Percentiles rank a stretch among this genome's conserved stretches.
These are phyloP conservation scores for Phycodurus eques DNA, from an alignment of 2,113 vertebrate species.

Conservation along the genomic window DNA sequence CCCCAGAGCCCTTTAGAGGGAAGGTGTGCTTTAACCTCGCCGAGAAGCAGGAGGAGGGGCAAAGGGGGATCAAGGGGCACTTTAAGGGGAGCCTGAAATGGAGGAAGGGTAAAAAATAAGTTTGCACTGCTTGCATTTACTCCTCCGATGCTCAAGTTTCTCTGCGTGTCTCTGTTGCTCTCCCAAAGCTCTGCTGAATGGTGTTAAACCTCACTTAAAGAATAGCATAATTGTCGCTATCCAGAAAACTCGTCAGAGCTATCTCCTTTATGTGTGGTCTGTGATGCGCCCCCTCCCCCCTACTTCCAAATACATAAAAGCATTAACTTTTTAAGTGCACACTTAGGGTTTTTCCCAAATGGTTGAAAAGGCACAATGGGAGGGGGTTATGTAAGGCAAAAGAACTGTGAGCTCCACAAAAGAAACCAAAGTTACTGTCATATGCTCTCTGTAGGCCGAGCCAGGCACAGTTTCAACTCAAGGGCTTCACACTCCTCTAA, in stretches of 20 bases:
- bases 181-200: constrained; percentile 38
- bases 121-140: constrained; percentile 48
- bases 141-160: constrained; percentile 24
- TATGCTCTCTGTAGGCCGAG: constrained; percentile 67
- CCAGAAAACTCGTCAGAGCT: constrained; percentile 72
- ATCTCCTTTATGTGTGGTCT: constrained; percentile 81
- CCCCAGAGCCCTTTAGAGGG: constrained; percentile 81
- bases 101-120: constrained; percentile 63
- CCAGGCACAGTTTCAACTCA: constrained; percentile 65
- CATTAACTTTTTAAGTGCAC: constrained; percentile 69
- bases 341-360: constrained; percentile 69
- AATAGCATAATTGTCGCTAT: constrained; percentile 60
- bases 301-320: constrained; percentile 64
- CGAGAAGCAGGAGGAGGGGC: constrained; percentile 76
- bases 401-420: constrained; percentile 60
- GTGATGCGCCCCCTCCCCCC: constrained; percentile 76
- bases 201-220: constrained; percentile 51
- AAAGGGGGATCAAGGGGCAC: constrained; percentile 66
- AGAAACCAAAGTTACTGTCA: constrained; percentile 68
- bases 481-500: constrained; percentile 63
- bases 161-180: constrained; percentile 17
- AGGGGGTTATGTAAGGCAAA: constrained; percentile 71
- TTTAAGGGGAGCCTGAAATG: constrained; percentile 54
- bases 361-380: constrained; percentile 68
- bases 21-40: constrained; percentile 79